These are phyloP conservation scores for Cyclophora albipunctata DNA, from an alignment of 2,888 invertebrate genomes.

Conservation along the genomic window DNA sequence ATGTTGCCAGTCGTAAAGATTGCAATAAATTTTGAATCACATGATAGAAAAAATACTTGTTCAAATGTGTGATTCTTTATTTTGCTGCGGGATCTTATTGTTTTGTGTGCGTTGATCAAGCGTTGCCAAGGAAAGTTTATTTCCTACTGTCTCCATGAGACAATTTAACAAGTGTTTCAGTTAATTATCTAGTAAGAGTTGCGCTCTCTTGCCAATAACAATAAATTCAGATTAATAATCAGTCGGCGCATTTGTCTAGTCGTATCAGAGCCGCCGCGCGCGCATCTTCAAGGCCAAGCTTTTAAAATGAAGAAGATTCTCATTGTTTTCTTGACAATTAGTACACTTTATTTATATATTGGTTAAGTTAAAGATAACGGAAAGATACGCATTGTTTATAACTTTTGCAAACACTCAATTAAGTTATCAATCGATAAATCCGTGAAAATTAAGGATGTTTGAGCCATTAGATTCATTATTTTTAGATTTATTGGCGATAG, in stretches of 20 bases:
- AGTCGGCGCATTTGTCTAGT: slow-evolving; percentile 35
- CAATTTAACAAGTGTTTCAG: slow-evolving; percentile 54
- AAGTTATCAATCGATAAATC: too few relatives aligned
- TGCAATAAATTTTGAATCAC: slow-evolving; percentile 7
- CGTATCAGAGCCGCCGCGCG: slow-evolving; percentile 23
- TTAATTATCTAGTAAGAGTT: slow-evolving; percentile 46
- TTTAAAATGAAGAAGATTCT: slow-evolving; percentile 9
- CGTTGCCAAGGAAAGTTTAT: slow-evolving; percentile 55
- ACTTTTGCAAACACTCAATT: too few relatives aligned
- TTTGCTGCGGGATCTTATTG: slow-evolving; percentile 27
- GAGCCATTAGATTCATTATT: too few relatives aligned
- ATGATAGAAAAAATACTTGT: slow-evolving; percentile 28
- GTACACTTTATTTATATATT: too few relatives aligned
- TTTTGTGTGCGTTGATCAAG: slow-evolving; percentile 28
- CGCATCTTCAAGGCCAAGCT: slow-evolving; percentile 35
- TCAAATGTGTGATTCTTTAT: slow-evolving; percentile 47
- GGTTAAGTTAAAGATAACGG: too few relatives aligned
- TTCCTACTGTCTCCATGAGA: slow-evolving; percentile 49
- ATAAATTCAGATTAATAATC: slow-evolving; percentile 61
- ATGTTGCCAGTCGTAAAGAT: not conserved
- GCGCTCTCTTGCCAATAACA: slow-evolving; percentile 52
- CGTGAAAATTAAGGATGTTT: too few relatives aligned
- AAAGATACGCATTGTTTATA: too few relatives aligned
- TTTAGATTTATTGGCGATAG: slow-evolving; percentile 2
- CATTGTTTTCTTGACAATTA: too few relatives aligned